phyloP scores from a whole-genome alignment of 2,797 vertebrate species.

The Lepus townsendii region DNA sequence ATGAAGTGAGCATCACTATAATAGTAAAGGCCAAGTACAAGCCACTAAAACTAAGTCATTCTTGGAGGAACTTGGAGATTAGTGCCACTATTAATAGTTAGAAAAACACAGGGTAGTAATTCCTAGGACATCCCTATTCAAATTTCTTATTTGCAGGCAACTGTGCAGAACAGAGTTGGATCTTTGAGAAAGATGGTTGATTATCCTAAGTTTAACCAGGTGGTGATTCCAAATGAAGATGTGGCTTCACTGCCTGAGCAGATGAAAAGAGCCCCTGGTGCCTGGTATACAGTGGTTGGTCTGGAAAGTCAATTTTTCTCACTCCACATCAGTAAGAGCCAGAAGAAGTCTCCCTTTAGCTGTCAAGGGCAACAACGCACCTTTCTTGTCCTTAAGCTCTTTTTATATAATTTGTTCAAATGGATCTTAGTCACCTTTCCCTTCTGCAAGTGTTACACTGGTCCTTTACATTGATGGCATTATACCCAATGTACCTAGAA shows the following conservation, averaged over 20 bases:
- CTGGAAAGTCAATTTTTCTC: background rate
- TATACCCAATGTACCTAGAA: too few species aligned
- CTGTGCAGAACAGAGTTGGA: background rate
- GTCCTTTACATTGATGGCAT: too few species aligned
- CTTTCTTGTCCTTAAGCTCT: background rate
- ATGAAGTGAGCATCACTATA: background rate
- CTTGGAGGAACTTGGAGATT: background rate
- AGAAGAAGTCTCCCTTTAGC: background rate
- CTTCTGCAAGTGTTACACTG: background rate
- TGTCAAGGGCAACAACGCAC: background rate
- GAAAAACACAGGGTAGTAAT: background rate
- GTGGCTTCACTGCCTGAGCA: background rate
- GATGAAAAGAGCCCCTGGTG: background rate
- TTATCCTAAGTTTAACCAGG: background rate
- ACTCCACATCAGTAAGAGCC: background rate
- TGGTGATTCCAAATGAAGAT: constrained; percentile 12
- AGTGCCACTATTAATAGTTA: background rate
- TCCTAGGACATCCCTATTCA: background rate
- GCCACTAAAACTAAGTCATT: background rate
- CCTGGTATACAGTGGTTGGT: background rate
- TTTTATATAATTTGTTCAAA: background rate
- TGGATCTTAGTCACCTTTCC: background rate
- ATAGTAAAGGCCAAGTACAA: background rate
- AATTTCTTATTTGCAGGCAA: background rate
- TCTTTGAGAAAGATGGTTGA: background rate